Evolutionary conservation across 2,113 vertebrate species (phyloP).

Genomic region (Eulemur macaco): DNA sequence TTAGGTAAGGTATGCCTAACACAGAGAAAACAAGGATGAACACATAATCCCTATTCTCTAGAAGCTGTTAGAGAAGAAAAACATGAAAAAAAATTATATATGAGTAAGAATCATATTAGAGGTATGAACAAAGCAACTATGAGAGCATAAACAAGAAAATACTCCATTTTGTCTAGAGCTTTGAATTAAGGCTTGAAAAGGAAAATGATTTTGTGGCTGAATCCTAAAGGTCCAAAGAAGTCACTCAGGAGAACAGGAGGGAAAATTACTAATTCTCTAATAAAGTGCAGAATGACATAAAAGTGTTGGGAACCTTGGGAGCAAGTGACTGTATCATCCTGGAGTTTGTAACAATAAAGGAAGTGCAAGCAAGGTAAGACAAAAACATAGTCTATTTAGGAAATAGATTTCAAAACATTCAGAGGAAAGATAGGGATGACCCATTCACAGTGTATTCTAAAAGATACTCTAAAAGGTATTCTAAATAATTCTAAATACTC

Average conservation of each 20-base stretch:
- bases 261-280: background rate
- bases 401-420: conserved; percentile 9
- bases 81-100: background rate
- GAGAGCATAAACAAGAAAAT: background rate
- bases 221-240: background rate
- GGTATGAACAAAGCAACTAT: background rate
- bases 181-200: background rate
- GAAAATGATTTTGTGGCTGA: conserved; percentile 21
- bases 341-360: background rate
- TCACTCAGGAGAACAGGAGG: background rate
- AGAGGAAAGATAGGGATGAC: background rate
- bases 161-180: background rate
- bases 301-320: background rate
- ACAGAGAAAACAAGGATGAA: background rate
- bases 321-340: conserved; percentile 3
- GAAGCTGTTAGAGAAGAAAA: background rate
- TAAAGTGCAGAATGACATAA: background rate
- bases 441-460: background rate
- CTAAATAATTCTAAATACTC: background rate
- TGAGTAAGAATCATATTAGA: background rate
- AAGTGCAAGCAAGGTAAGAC: background rate
- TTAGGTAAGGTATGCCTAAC: background rate
- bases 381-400: background rate
- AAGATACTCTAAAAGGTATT: background rate
- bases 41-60: background rate